Percentiles rank a stretch among this genome's conserved stretches.
Evolutionary conservation across 2,888 invertebrate genomes (phyloP).

Genomic region (Rhopalosiphum nymphaeae): DNA sequence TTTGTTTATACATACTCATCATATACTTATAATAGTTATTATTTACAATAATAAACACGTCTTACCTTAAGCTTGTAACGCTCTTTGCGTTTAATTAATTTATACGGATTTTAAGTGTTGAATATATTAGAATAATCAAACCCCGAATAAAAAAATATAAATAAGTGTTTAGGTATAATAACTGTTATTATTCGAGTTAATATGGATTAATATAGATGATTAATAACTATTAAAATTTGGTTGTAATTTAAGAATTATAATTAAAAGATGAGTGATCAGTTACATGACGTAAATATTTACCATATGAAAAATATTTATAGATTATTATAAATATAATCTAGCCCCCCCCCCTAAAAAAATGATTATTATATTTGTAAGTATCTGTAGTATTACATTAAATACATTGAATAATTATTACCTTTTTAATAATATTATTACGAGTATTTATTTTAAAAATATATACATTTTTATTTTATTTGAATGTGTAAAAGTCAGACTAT

Average conservation of each 20-base stretch:
- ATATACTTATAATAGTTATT: no score
- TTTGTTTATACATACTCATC: background rate
- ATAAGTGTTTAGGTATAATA: background rate
- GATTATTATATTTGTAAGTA: background rate
- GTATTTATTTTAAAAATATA: no score
- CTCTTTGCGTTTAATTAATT: background rate
- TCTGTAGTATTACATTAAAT: background rate
- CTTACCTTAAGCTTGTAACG: background rate
- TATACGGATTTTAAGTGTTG: background rate
- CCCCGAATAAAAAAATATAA: background rate
- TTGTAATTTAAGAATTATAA: no score
- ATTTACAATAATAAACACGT: background rate
- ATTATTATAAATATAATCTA: rapidly evolving
- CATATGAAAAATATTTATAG: background rate
- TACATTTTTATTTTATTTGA: background rate
- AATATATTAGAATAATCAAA: background rate
- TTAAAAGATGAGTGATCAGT: no score
- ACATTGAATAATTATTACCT: no score
- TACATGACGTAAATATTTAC: no score
- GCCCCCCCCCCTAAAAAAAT: rapidly evolving
- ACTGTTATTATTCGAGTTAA: background rate
- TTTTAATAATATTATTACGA: no score
- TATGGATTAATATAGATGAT: background rate
- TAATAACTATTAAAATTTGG: background rate
- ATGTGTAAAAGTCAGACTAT: background rate